Percentiles rank a stretch among this genome's conserved stretches.
Conservation (phyloP, 1,140 invertebrate species). For the Yoshiicerus persimilis region DNA sequence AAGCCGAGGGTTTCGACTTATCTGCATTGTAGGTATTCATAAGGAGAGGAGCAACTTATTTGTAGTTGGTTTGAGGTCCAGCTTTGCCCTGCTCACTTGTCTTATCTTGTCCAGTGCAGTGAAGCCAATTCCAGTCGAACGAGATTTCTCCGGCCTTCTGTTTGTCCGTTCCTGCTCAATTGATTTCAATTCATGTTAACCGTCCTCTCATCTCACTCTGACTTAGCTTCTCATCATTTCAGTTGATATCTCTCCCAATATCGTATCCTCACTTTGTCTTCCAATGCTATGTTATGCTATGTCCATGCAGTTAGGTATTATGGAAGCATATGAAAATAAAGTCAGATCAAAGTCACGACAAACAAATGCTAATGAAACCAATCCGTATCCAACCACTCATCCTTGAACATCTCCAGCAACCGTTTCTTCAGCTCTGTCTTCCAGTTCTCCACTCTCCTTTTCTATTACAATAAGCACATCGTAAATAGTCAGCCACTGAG, state of each 20-base stretch:
- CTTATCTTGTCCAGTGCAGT: not conserved
- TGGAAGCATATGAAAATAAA: not conserved
- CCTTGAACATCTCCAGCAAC: not conserved
- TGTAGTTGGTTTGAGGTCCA: not conserved
- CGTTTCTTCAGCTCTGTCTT: not conserved
- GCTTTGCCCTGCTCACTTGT: not conserved
- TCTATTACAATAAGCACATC: not conserved
- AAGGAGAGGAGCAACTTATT: not conserved
- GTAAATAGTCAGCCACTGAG: no score
- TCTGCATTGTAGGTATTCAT: not conserved
- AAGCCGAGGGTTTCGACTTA: no score
- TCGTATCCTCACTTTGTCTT: not conserved
- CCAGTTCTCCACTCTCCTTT: not conserved
- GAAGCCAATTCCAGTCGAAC: not conserved
- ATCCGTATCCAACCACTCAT: not conserved
- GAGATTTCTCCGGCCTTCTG: not conserved
- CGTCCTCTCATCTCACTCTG: not conserved
- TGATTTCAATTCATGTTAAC: not conserved
- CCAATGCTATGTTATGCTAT: no score
- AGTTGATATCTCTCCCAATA: not conserved
- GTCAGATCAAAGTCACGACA: not conserved
- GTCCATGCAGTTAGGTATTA: no score
- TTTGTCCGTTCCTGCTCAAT: not conserved
- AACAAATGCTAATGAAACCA: not conserved
- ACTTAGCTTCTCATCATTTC: not conserved